These are phyloP conservation scores for Lampris megalopsis DNA, from an alignment of 2,113 vertebrate species.

Conservation along the genomic window DNA sequence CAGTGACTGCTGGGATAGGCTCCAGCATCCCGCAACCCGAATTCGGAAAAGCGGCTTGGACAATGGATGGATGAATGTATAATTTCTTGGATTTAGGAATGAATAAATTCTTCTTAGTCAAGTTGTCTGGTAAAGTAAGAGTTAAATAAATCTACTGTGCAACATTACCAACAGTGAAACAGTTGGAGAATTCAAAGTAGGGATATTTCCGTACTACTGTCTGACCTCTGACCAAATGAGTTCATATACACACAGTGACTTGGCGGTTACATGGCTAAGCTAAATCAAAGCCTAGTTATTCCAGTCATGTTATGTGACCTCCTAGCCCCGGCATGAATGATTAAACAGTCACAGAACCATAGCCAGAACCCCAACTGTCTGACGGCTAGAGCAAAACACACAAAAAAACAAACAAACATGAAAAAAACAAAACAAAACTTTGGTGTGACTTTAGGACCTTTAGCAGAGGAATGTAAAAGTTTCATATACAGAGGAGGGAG, in stretches of 20 bases:
- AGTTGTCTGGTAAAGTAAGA: slow-evolving; percentile 2
- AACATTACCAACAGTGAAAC: slow-evolving; percentile 15
- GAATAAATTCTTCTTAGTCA: not conserved
- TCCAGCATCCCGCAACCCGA: too few species aligned
- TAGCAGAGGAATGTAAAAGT: slow-evolving; percentile 19
- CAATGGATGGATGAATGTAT: too few species aligned
- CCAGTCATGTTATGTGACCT: slow-evolving; percentile 63
- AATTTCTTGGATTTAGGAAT: not conserved
- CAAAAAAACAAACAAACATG: too few species aligned
- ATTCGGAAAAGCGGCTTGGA: too few species aligned
- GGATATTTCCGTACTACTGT: slow-evolving; percentile 37
- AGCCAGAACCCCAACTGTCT: slow-evolving; percentile 46
- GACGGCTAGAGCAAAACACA: slow-evolving; percentile 41
- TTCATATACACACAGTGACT: slow-evolving; percentile 33
- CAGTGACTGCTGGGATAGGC: too few species aligned
- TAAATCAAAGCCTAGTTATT: slow-evolving; percentile 67
- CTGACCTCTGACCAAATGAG: slow-evolving; percentile 40
- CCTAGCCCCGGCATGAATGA: slow-evolving; percentile 64
- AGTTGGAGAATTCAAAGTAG: slow-evolving; percentile 44
- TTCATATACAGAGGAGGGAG: not conserved
- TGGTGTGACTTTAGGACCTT: slow-evolving; percentile 55
- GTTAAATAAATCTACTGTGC: slow-evolving; percentile 27
- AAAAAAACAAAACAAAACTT: too few species aligned
- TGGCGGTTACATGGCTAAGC: slow-evolving; percentile 28
- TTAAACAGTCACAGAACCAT: slow-evolving; percentile 64